Conservation (phyloP, 2,113 vertebrate genomes). For the Scalopus aquaticus region DNA sequence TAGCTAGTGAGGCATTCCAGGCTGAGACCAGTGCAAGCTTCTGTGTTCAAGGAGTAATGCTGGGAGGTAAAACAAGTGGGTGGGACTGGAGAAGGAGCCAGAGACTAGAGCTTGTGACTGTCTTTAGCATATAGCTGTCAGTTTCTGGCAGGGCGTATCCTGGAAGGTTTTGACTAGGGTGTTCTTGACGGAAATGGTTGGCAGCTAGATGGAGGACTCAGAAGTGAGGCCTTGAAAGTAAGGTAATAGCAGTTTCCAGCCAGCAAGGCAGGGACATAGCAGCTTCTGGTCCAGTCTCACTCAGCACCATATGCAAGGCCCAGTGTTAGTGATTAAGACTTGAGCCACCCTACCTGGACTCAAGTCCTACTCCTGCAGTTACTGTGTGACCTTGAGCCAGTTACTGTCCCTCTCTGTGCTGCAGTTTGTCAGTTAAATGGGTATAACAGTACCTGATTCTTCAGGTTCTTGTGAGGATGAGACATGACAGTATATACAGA, state of each 20-base stretch:
- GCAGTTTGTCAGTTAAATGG: not conserved
- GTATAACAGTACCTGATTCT: not conserved
- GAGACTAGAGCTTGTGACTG: not conserved
- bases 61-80: fast-evolving
- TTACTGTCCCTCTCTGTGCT: not conserved
- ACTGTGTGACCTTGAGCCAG: not conserved
- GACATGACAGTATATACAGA: not conserved
- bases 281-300: not conserved
- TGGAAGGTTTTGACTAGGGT: not conserved
- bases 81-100: not conserved
- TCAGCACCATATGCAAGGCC: not conserved
- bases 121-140: not conserved
- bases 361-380: not conserved
- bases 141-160: not conserved
- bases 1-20: not conserved
- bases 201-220: not conserved
- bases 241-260: not conserved
- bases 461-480: not conserved
- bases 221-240: not conserved
- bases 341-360: not conserved
- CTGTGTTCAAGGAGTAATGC: not conserved
- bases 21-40: not conserved
- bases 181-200: not conserved
- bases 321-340: not conserved
- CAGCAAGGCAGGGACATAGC: not conserved